Evolutionary conservation across 2,113 vertebrate genomes (phyloP), one percentile per base, ranked within the genome.

Genomic region (Scatophagus argus): DNA sequence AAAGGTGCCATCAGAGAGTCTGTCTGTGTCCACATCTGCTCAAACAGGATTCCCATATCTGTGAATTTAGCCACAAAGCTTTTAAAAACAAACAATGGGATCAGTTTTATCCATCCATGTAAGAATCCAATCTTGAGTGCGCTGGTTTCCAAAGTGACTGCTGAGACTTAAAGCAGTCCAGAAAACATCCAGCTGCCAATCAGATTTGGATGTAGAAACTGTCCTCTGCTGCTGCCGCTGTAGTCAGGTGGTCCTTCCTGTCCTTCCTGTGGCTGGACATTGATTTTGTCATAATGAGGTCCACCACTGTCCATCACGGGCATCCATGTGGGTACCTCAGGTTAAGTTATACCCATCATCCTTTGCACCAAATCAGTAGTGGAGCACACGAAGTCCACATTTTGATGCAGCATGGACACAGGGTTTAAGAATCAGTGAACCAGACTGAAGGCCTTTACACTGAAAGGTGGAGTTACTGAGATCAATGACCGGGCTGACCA

Each of bases 331-430:
- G 63, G 25, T 19, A 29, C 21, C 44, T 43, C 32, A 36, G 60
- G 25, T 23, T 32, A 52, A 55, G 32, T 32, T 55, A 4, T 25
- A 44, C 63, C 66, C 47, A 43, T n/a, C 21, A 3, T 77, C 47
- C 9, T 31, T 46, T 66, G 44, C 8, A 25, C 44, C 27, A 41
- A 36, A 46, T n/a, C 39, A 23, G 29, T 34, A n/a, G 16, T 11
- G 34, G 67, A 66, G 38, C 25, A 62, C 12, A 5, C 70, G 46
- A 65, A 77, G 56, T 77, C 58, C 2, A 17, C 25, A 39, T 82
- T 60, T 62, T 72, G 60, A 87, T 88, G 88, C 88, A 91, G 86
- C 88, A 86, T 84, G 84, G 80, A 86, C 77, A 72, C 90, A 84
- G 85, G 83, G 73, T 84, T 65, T 72, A 69, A 65, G 52, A 36